Percentiles rank a stretch among this genome's conserved stretches.
phyloP scores from a whole-genome alignment of 2,888 invertebrate species.

The Exocentrus adspersus region DNA sequence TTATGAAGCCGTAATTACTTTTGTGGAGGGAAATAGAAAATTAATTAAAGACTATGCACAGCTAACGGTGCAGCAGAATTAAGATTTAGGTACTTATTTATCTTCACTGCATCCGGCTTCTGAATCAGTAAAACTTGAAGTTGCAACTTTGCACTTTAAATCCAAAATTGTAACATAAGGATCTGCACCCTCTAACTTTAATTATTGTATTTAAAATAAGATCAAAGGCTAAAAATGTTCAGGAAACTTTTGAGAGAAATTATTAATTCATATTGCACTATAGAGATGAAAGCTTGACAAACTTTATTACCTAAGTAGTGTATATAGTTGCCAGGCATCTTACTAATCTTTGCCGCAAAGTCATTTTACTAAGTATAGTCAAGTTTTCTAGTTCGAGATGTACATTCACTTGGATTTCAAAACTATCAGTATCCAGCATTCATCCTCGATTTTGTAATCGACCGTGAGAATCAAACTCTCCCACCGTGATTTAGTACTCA shows the following conservation, averaged over 20 bases:
- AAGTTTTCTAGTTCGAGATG: not conserved
- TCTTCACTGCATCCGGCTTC: too few relatives aligned
- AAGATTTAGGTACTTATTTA: not conserved
- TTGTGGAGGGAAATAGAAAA: too few relatives aligned
- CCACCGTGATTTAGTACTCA: too few relatives aligned
- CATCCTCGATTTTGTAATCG: too few relatives aligned
- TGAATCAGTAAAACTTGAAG: not conserved
- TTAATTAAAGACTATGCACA: too few relatives aligned
- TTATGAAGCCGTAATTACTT: slow-evolving; percentile 6
- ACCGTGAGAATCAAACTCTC: too few relatives aligned
- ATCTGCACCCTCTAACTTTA: not conserved
- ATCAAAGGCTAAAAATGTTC: slow-evolving; percentile 3
- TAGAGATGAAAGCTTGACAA: not conserved
- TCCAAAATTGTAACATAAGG: not conserved
- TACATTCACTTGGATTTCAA: not conserved
- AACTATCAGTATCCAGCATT: too few relatives aligned
- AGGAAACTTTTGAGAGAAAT: not conserved
- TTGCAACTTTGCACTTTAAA: not conserved
- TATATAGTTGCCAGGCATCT: not conserved
- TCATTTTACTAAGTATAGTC: not conserved
- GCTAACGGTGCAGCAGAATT: not conserved
- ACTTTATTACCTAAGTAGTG: not conserved
- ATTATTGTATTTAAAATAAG: slow-evolving; percentile 1
- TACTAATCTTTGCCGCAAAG: not conserved
- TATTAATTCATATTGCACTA: slow-evolving; percentile 7